phyloP scores from a whole-genome alignment of 2,888 invertebrate species.

The Carterocephalus palaemon region DNA sequence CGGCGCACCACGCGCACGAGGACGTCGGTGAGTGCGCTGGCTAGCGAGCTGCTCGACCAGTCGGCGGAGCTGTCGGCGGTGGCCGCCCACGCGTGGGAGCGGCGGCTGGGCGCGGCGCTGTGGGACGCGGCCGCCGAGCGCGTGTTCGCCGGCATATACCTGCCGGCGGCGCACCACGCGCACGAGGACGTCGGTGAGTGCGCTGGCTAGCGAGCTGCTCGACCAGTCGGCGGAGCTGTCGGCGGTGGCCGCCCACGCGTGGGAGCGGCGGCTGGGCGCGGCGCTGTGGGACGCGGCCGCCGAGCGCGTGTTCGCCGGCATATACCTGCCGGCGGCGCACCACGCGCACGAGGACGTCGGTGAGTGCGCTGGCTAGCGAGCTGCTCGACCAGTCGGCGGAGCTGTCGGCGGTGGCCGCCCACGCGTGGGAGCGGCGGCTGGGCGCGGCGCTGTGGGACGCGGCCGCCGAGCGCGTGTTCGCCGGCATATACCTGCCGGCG shows the following conservation, averaged over 20 bases:
- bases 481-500: slow-evolving; percentile 95
- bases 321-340: slow-evolving; percentile 96
- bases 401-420: slow-evolving; percentile 89
- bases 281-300: slow-evolving; percentile 92
- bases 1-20: slow-evolving; percentile 85
- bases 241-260: slow-evolving; percentile 90
- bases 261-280: slow-evolving; percentile 90
- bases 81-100: slow-evolving; percentile 95
- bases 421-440: slow-evolving; percentile 95
- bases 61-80: slow-evolving; percentile 94
- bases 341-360: slow-evolving; percentile 72
- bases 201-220: slow-evolving; percentile 93
- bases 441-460: slow-evolving; percentile 89
- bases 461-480: slow-evolving; percentile 89
- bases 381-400: slow-evolving; percentile 98
- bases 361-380: slow-evolving; percentile 82
- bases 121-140: slow-evolving; percentile 90
- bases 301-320: slow-evolving; percentile 90
- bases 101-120: slow-evolving; percentile 85
- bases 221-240: slow-evolving; percentile 97
- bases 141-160: slow-evolving; percentile 94
- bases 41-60: slow-evolving; percentile 97
- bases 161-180: slow-evolving; percentile 92
- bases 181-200: slow-evolving; percentile 56
- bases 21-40: slow-evolving; percentile 58